Conservation (phyloP, 2,797 vertebrate genomes). For the Arrhamphus sclerolepis region DNA sequence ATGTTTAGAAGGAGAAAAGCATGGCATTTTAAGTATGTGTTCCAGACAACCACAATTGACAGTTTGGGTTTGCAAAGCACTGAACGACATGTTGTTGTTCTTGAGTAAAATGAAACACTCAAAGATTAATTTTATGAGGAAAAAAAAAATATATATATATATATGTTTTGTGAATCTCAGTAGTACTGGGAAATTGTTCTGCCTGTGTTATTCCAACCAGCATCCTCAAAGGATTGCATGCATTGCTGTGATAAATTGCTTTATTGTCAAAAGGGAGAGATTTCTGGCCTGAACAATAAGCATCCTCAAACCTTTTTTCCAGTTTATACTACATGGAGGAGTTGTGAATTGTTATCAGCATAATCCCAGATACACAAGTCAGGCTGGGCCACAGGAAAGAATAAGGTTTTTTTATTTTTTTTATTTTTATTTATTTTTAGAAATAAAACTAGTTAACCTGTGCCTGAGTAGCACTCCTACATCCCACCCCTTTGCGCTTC, state of each 20-base stretch:
- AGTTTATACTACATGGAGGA: conserved; percentile 12
- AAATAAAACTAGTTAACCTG: conserved; percentile 4
- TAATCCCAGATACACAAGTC: conserved; percentile 26
- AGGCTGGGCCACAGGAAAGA: not conserved
- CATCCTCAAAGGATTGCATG: conserved; percentile 39
- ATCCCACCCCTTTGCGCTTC: too few relatives aligned
- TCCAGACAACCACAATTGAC: conserved; percentile 8
- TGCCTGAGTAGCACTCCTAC: too few relatives aligned
- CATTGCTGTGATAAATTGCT: conserved; percentile 48
- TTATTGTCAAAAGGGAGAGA: conserved; percentile 39
- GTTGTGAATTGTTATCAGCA: conserved; percentile 27
- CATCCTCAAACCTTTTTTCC: conserved; percentile 28
- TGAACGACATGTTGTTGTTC: not conserved
- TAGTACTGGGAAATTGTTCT: conserved; percentile 6
- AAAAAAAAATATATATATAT: not conserved
- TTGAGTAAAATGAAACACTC: not conserved
- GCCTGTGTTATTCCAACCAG: conserved; percentile 13
- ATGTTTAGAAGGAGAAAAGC: conserved; percentile 32
- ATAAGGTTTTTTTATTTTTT: not conserved
- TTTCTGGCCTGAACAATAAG: conserved; percentile 20
- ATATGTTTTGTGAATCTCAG: conserved; percentile 3
- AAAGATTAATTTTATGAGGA: not conserved
- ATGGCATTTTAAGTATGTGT: conserved; percentile 3
- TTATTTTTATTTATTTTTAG: too few relatives aligned
- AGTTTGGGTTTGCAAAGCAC: conserved; percentile 17